Base-by-base conservation (phyloP, 2,888 invertebrate genomes). In the Idaea aversata region DNA sequence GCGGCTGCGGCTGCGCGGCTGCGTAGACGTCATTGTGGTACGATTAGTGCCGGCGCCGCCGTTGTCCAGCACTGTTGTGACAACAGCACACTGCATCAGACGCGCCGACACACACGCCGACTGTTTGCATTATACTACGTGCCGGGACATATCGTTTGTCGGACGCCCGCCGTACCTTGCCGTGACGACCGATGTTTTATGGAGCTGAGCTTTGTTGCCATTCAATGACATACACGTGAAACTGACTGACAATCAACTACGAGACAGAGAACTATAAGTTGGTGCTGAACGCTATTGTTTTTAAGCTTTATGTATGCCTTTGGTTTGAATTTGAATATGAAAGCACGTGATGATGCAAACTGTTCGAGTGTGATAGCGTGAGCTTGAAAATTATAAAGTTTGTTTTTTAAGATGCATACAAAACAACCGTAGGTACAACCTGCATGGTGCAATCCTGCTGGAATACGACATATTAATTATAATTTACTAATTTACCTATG, bases 121-220 rank as follows among this genome's bases (percentile, higher is more conserved):
- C 87, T 92, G 90, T 92, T 92, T 92, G 92, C 84, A 87, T 91
- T 92, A 90, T 90, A 82, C 86, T 88, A 88, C 90, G 91, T 89
- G 88, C 89, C 86, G 85, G 87, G 86, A 90, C 90, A 90, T 90
- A 90, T 89, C 88, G 89, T 88, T 86, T 90, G 90, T 85, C 77
- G 82, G 65, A 66, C 75, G 78, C 71, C 80, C 84, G 86, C 85
- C 83, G 84, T 25, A 78, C 80, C 76, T 75, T 77, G 77, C 77
- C 73, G 73, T 74, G 77, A 72, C 74, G 77, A 76, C 76, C 77
- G 76, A 77, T 81, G 84, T 82, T 87, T 87, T 86, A 87, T 86
- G 82, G 25, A 77, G 78, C 70, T 77, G 73, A 82, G 82, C 87
- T 84, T 87, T 88, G 87, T 88, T 75, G 76, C 75, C 74, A 79